Conservation (phyloP, 2,113 vertebrate species). For the Sinosuthora webbiana region DNA sequence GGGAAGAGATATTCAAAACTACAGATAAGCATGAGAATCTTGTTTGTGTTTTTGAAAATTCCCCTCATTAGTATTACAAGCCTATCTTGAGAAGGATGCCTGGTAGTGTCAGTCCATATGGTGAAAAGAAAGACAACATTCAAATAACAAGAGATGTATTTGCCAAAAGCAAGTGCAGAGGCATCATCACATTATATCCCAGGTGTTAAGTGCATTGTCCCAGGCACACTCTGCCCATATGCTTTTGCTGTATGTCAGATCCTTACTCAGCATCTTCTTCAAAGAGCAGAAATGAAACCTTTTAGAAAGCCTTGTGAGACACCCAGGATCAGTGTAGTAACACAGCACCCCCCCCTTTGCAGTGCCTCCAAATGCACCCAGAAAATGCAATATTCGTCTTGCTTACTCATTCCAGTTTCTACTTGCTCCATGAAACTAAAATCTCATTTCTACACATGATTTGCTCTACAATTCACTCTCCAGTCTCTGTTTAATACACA, state of each 20-base stretch:
- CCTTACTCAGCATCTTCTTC: neutral
- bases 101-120: neutral
- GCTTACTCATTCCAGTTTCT: neutral
- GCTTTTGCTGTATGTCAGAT: neutral
- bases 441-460: neutral
- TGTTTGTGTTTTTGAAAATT: neutral
- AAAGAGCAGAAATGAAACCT: neutral
- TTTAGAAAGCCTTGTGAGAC: neutral
- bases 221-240: accelerated
- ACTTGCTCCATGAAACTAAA: neutral
- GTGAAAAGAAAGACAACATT: neutral
- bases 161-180: neutral
- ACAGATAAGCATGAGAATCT: neutral
- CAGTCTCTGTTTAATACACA: neutral
- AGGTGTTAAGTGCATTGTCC: neutral
- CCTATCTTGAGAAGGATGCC: neutral
- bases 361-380: neutral
- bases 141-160: neutral
- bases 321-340: neutral
- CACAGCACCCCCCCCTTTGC: neutral
- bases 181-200: neutral
- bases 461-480: neutral
- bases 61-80: neutral
- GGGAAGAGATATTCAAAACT: neutral
- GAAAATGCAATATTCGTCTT: neutral